phyloP scores from a whole-genome alignment of 2,113 vertebrate species.

The Cephalopholis sonnerati region DNA sequence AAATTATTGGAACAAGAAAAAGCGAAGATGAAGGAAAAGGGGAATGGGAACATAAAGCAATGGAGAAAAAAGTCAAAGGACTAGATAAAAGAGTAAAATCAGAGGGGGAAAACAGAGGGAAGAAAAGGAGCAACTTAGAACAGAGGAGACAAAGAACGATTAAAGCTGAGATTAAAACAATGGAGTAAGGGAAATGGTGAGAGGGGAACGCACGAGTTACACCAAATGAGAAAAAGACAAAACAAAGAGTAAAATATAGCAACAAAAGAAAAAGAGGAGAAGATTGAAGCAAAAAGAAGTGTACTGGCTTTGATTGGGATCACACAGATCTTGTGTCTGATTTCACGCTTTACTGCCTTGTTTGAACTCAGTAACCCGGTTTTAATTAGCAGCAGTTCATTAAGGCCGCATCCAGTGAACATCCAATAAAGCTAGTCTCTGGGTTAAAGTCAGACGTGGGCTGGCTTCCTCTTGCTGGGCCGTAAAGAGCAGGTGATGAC shows the following conservation, averaged over 20 bases:
- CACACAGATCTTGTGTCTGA: slow-evolving; percentile 29
- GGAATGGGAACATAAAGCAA: not conserved
- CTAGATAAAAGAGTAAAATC: not conserved
- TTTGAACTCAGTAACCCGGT: slow-evolving; percentile 56
- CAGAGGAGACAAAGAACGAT: no score
- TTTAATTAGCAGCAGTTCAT: slow-evolving; percentile 61
- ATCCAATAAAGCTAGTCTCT: slow-evolving; percentile 48
- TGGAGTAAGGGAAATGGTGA: not conserved
- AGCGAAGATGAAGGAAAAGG: not conserved
- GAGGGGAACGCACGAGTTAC: not conserved
- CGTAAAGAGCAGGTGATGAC: slow-evolving; percentile 49
- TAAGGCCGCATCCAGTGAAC: slow-evolving; percentile 38
- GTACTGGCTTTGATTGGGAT: slow-evolving; percentile 17
- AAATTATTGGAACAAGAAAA: not conserved
- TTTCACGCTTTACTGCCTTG: slow-evolving; percentile 54
- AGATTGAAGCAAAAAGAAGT: not conserved
- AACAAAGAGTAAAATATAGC: not conserved
- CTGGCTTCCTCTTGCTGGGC: slow-evolving; percentile 41
- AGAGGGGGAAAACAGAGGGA: not conserved
- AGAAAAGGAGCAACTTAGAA: not conserved
- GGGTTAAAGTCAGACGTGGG: slow-evolving; percentile 27
- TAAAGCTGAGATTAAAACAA: not conserved
- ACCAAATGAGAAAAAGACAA: not conserved
- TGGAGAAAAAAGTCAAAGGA: not conserved
- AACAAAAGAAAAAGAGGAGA: not conserved